Base-by-base conservation (phyloP, 2,888 invertebrate species). In the Nomada ruficornis region DNA sequence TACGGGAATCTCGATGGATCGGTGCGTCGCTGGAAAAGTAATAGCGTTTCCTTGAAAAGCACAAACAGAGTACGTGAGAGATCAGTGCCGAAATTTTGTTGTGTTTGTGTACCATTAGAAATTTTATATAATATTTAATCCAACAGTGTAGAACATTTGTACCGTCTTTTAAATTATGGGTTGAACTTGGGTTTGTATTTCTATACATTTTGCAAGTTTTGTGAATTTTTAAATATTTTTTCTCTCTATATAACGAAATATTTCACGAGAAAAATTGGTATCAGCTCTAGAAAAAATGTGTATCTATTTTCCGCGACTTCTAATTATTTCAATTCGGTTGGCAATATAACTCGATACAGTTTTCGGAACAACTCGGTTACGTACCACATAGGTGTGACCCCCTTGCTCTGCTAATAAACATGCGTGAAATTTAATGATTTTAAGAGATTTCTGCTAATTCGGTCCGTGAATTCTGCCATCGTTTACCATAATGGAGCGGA, bases 401-500 rank as follows among this genome's bases (percentile, higher is more conserved):
- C 54, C n/a, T 54, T 54, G n/a, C 11, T 54, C 10, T 54, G n/a
- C 11, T 20, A 54, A 54, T 54, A 54, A n/a, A 10, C n/a, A 54
- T 2, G n/a, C 5, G 20, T 13, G 20, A 20, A 10, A 29, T 29
- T 29, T 7, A n/a, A 54, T 54, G 54, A 20, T n/a, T 54, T 20
- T n/a, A 9, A 54, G 69, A 73, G 47, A 15, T n/a, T 68, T 23
- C 26, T 18, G 54, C 57, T 79, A 77, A 82, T 85, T 59, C 18
- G 71, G 62, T 47, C 18, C 23, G 59, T 60, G 67, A 70, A 80
- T 82, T 80, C 72, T 78, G 42, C 52, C 23, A 47, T 18, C 59
- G 73, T 60, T 86, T 82, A 75, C 80, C 80, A 84, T 84, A 87
- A 85, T 87, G 82, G 77, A 54, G 26, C 57, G 74, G 57, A 73